These are phyloP conservation scores for Zaprionus davidi DNA, from an alignment of 1,140 invertebrate species.

Conservation along the genomic window DNA sequence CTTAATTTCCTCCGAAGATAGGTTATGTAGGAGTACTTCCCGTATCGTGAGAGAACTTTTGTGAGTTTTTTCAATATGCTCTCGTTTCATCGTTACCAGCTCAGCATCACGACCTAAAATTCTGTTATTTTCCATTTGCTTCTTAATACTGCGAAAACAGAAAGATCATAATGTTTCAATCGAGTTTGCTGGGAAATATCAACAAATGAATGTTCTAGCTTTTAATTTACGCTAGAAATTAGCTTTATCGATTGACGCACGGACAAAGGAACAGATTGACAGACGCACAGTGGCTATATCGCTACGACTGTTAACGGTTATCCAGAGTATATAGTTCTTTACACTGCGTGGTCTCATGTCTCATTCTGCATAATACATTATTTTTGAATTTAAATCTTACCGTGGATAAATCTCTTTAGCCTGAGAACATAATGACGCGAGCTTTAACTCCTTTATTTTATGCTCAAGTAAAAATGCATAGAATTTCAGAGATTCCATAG, in stretches of 20 bases:
- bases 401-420: constrained; percentile 72
- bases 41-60: constrained; percentile 58
- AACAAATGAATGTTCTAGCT: too few species aligned
- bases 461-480: too few species aligned
- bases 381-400: constrained; percentile 24
- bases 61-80: constrained; percentile 60
- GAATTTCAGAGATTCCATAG: constrained; percentile 45
- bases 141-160: constrained; percentile 54
- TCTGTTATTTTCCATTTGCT: constrained; percentile 64
- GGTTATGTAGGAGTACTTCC: constrained; percentile 64
- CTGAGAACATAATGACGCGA: constrained; percentile 61
- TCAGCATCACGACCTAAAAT: constrained; percentile 64
- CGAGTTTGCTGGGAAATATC: too few species aligned
- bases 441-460: constrained; percentile 68
- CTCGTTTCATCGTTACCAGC: constrained; percentile 55
- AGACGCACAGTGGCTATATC: too few species aligned
- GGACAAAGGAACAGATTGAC: too few species aligned
- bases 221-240: too few species aligned
- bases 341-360: too few species aligned
- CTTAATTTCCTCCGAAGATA: constrained; percentile 70
- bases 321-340: too few species aligned
- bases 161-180: too few species aligned
- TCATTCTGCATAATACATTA: too few species aligned
- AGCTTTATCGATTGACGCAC: too few species aligned
- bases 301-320: too few species aligned